Evolutionary conservation across 2,797 vertebrate genomes (phyloP).

Genomic region (Petrocephalus schoutedeni): DNA sequence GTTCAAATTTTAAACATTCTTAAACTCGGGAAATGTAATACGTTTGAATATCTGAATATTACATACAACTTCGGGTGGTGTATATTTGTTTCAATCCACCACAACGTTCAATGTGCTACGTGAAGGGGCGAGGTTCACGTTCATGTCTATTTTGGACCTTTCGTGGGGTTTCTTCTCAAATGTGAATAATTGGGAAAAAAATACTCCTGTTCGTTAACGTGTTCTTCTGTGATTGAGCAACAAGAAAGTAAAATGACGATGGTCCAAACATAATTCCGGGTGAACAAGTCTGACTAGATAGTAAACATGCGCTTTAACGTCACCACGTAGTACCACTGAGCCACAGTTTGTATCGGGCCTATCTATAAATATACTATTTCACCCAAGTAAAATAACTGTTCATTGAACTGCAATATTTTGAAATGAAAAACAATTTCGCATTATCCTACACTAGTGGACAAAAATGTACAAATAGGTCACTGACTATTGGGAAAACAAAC

Average conservation of each 20-base stretch:
- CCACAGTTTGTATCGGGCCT: background rate
- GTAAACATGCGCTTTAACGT: background rate
- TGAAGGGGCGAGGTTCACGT: conserved; percentile 11
- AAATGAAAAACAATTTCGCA: background rate
- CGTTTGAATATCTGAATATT: background rate
- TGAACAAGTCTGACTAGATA: conserved; percentile 1
- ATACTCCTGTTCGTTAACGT: background rate
- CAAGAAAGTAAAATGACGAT: background rate
- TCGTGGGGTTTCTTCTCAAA: background rate
- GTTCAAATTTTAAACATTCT: background rate
- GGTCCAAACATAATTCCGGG: background rate
- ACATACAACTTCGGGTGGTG: background rate
- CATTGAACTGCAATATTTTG: background rate
- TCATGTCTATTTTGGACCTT: background rate
- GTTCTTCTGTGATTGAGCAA: background rate
- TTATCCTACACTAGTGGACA: background rate
- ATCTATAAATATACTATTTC: background rate
- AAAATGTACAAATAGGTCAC: background rate
- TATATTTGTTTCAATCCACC: background rate
- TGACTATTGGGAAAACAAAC: background rate
- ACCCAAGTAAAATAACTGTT: background rate
- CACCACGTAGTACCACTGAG: background rate
- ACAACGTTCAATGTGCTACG: background rate
- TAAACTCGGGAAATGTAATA: background rate
- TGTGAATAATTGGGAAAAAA: background rate